phyloP scores from a whole-genome alignment of 2,888 invertebrate species.

The Teleiodes luculella region DNA sequence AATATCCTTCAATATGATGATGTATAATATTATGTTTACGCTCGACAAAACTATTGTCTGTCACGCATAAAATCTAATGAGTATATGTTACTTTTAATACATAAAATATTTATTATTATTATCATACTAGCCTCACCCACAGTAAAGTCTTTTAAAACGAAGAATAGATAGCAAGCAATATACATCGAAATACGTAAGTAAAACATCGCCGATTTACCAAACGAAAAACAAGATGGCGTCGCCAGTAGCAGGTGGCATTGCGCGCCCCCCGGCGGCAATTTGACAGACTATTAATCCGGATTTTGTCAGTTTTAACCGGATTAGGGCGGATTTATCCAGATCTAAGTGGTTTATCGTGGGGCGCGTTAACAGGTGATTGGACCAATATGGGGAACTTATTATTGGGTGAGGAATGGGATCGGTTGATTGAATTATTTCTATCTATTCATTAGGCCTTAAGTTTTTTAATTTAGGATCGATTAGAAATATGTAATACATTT shows the following conservation, averaged over 20 bases:
- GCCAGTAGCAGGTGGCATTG: constrained; percentile 52
- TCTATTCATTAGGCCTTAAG: no score
- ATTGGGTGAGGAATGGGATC: not conserved
- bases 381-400: not conserved
- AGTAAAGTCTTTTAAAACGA: no score
- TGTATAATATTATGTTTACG: no score
- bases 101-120: no score
- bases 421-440: no score
- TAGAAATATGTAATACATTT: no score
- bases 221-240: not conserved
- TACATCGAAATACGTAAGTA: not conserved
- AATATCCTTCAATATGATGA: no score
- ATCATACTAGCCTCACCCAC: no score
- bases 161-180: not conserved
- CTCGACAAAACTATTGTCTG: no score
- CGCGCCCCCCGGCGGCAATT: constrained; percentile 63
- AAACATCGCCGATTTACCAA: not conserved
- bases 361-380: constrained; percentile 26
- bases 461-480: no score
- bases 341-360: constrained; percentile 50
- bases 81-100: no score
- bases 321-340: constrained; percentile 57
- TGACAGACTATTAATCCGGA: constrained; percentile 77
- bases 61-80: no score
- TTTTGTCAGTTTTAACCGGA: constrained; percentile 58